A percentile compares a stretch with the other conserved stretches of the same genome.
Evolutionary conservation across 2,113 vertebrate genomes (phyloP).

Genomic region (Otis tarda): DNA sequence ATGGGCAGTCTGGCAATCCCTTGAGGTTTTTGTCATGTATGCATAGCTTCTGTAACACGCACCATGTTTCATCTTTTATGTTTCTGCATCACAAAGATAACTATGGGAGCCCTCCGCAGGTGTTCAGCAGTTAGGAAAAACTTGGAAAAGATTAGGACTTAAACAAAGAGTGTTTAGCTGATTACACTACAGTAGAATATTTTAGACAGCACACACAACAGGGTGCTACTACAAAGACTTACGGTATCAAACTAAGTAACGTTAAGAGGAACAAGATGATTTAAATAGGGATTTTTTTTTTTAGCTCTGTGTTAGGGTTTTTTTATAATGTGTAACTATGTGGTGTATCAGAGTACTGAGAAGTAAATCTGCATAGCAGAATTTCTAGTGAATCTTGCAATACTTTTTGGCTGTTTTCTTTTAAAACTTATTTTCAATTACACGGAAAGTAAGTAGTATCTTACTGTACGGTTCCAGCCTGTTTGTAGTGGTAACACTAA

Average conservation of each 20-base stretch:
- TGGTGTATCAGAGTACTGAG: neutral
- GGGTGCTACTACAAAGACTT: constrained; percentile 27
- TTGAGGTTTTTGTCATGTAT: neutral
- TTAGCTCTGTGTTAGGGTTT: neutral
- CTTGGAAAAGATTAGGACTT: constrained; percentile 25
- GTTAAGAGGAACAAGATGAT: constrained; percentile 10
- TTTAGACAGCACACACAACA: constrained; percentile 16
- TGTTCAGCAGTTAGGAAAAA: constrained; percentile 4
- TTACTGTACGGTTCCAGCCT: neutral
- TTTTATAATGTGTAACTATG: neutral
- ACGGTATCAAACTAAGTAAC: constrained; percentile 5
- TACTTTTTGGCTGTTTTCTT: neutral
- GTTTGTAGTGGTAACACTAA: neutral
- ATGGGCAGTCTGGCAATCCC: neutral
- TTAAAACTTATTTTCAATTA: neutral
- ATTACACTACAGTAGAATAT: neutral
- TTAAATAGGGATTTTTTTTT: neutral
- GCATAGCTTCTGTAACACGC: neutral
- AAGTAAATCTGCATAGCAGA: neutral
- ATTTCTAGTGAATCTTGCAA: neutral
- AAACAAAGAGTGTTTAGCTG: constrained; percentile 30
- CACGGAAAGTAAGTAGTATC: neutral
- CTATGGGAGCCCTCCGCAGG: neutral
- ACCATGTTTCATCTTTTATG: neutral
- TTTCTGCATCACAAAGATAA: neutral